Conservation (phyloP, 2,888 invertebrate genomes). For the Tolmerus cingulatus region DNA sequence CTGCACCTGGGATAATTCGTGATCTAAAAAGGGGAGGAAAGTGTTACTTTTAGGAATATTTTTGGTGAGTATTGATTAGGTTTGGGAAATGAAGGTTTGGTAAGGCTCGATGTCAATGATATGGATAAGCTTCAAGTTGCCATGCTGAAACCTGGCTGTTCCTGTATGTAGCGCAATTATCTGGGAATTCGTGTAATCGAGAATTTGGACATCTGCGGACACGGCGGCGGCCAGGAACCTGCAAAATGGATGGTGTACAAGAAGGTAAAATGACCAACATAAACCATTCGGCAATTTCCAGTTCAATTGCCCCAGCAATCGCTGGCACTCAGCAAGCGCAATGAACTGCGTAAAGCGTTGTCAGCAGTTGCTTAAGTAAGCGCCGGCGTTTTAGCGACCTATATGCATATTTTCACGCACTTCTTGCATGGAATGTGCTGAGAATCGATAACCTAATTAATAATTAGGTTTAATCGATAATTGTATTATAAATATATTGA, state of each 20-base stretch:
- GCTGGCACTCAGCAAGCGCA: no score
- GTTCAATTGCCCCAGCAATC: no score
- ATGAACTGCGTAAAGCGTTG: no score
- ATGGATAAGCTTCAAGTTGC: constrained; percentile 43
- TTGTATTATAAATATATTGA: no score
- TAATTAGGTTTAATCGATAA: no score
- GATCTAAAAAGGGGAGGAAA: neutral
- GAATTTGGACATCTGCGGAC: constrained; percentile 35
- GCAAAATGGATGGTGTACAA: neutral
- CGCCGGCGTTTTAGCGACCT: no score
- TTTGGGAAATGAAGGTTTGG: neutral
- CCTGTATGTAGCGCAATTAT: constrained; percentile 38
- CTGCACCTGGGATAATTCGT: neutral
- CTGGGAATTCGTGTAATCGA: constrained; percentile 43
- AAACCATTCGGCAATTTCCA: no score
- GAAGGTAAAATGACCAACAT: no score
- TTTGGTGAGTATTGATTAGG: neutral
- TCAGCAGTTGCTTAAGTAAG: no score
- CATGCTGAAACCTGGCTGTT: constrained; percentile 41
- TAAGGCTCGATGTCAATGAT: constrained; percentile 42
- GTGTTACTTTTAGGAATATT: neutral
- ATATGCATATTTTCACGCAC: no score
- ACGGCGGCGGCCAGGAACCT: neutral
- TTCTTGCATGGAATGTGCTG: no score
- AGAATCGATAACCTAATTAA: no score